Percentiles rank a stretch among this genome's conserved stretches.
phyloP scores from a whole-genome alignment of 2,888 invertebrate species.

The Leucozona laternaria region DNA sequence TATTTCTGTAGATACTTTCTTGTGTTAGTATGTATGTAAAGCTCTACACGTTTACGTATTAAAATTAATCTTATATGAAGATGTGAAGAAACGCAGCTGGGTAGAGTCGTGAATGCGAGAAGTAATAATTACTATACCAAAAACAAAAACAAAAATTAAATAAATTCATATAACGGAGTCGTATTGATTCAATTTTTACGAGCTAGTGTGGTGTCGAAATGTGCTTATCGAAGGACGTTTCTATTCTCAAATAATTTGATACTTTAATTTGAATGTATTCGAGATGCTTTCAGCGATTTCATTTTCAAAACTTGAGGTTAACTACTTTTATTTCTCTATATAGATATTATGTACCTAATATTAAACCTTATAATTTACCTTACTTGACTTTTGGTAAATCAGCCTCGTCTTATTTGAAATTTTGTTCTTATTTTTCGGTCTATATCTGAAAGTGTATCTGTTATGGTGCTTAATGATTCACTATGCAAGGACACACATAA shows the following conservation, averaged over 20 bases:
- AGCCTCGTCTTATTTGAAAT: not conserved
- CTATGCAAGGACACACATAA: too few relatives aligned
- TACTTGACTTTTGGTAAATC: not conserved
- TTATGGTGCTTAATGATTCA: too few relatives aligned
- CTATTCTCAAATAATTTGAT: conserved; percentile 15
- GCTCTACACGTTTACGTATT: conserved; percentile 29
- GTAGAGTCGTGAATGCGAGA: conserved; percentile 28
- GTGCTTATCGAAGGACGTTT: conserved; percentile 32
- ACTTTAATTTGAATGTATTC: conserved; percentile 12
- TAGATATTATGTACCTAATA: not conserved
- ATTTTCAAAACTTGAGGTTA: conserved; percentile 8
- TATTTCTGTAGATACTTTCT: conserved; percentile 46
- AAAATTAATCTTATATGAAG: conserved; percentile 34
- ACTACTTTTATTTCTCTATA: not conserved
- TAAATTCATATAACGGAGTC: conserved; percentile 28
- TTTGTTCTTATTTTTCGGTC: too few relatives aligned
- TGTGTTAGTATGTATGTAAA: conserved; percentile 15
- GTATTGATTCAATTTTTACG: conserved; percentile 29
- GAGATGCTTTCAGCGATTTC: not conserved
- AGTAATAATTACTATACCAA: conserved; percentile 23
- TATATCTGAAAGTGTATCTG: too few relatives aligned
- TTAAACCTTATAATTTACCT: not conserved
- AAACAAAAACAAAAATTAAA: not conserved
- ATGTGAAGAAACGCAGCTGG: conserved; percentile 41
- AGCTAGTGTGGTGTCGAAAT: conserved; percentile 15